A percentile compares a stretch with the other conserved stretches of the same genome.
phyloP scores from a whole-genome alignment of 2,113 vertebrate genomes.

The Callochromis pleurospilus region DNA sequence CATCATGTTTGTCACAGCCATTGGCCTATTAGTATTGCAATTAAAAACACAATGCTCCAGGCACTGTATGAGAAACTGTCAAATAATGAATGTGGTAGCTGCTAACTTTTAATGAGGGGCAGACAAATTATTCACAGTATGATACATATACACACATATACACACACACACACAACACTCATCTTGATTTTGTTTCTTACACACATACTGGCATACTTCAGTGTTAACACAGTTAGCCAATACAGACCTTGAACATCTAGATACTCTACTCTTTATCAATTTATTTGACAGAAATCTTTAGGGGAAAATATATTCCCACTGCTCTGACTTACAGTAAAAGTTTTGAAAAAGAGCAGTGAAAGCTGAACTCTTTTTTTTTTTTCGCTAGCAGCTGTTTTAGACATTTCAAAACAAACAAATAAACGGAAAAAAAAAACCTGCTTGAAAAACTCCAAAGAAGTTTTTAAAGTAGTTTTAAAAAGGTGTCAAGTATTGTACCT shows the following conservation, averaged over 20 bases:
- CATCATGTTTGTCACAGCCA: conserved; percentile 2
- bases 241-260: background rate
- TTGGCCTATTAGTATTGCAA: conserved; percentile 10
- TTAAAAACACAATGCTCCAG: conserved; percentile 28
- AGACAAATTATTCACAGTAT: background rate
- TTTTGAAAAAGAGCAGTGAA: background rate
- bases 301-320: background rate
- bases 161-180: background rate
- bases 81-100: conserved; percentile 15
- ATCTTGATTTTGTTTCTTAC: conserved; percentile 7
- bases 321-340: background rate
- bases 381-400: background rate
- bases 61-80: conserved; percentile 10
- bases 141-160: background rate
- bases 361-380: background rate
- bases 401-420: background rate
- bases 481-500: background rate
- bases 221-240: background rate
- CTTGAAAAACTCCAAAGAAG: background rate
- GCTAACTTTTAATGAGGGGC: conserved; percentile 35
- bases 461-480: background rate
- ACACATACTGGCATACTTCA: background rate
- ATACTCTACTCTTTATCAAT: background rate
- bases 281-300: background rate
- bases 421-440: background rate